Evolutionary conservation across 2,888 invertebrate species (phyloP).

Genomic region (Cistogaster globosa): DNA sequence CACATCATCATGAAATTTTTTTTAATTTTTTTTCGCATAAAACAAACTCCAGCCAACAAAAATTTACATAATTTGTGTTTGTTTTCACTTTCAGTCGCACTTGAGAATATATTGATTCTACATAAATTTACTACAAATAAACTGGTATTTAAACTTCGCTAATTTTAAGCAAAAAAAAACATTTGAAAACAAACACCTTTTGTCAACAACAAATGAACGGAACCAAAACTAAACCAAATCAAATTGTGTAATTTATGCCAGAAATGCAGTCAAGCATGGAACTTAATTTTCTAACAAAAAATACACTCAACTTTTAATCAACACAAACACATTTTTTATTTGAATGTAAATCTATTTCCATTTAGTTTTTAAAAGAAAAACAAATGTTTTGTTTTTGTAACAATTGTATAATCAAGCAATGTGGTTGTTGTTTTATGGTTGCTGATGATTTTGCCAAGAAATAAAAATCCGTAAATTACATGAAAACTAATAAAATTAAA

Average conservation of each 20-base stretch:
- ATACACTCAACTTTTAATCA: slow-evolving; percentile 20
- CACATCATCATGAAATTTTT: no score
- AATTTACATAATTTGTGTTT: slow-evolving; percentile 10
- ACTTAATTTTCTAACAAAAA: slow-evolving; percentile 52
- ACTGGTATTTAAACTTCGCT: slow-evolving; percentile 41
- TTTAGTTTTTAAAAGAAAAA: slow-evolving; percentile 29
- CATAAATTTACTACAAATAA: slow-evolving; percentile 26
- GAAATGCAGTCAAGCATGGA: slow-evolving; percentile 56
- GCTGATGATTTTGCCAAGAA: slow-evolving; percentile 17
- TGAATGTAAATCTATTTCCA: no score
- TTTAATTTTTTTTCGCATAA: background rate
- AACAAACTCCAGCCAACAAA: slow-evolving; percentile 18
- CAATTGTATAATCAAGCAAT: slow-evolving; percentile 24
- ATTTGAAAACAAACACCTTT: slow-evolving; percentile 43
- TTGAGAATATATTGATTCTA: background rate
- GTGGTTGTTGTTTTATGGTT: slow-evolving; percentile 36
- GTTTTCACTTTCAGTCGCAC: slow-evolving; percentile 45
- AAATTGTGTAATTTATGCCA: slow-evolving; percentile 59
- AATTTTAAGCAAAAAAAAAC: slow-evolving; percentile 43
- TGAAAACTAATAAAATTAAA: slow-evolving; percentile 54
- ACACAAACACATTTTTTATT: slow-evolving; percentile 3
- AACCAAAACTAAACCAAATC: slow-evolving; percentile 32
- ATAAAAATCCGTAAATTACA: slow-evolving; percentile 41
- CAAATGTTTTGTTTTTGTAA: slow-evolving; percentile 1
- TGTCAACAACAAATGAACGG: slow-evolving; percentile 37